phyloP scores from a whole-genome alignment of 2,113 vertebrate genomes.

The Prietella phreatophila region DNA sequence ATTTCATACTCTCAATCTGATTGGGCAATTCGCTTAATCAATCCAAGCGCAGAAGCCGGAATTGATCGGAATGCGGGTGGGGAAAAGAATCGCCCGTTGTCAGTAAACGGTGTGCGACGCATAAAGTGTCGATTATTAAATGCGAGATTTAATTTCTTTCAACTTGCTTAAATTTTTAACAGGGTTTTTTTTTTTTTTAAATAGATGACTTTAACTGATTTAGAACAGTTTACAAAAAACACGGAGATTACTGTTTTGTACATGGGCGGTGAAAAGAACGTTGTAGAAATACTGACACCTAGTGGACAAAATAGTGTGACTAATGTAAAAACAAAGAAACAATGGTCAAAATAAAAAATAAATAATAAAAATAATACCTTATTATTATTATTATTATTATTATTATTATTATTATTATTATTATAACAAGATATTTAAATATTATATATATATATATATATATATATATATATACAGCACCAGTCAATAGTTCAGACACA shows the following conservation, averaged over 20 bases:
- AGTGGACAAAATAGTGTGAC: constrained; percentile 1
- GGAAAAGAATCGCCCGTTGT: background rate
- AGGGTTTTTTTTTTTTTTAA: too few relatives aligned
- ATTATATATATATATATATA: too few relatives aligned
- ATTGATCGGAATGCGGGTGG: background rate
- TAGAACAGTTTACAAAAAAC: background rate
- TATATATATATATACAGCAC: too few relatives aligned
- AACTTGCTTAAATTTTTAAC: background rate
- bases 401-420: too few relatives aligned
- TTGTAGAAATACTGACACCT: constrained; percentile 47
- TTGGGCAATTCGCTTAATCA: background rate
- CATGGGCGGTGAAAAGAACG: background rate
- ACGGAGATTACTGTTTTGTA: background rate
- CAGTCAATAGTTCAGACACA: too few relatives aligned
- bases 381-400: too few relatives aligned
- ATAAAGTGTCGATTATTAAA: background rate
- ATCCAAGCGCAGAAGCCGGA: background rate
- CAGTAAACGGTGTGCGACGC: background rate
- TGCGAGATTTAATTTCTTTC: background rate
- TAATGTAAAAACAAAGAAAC: background rate
- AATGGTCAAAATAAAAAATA: too few relatives aligned
- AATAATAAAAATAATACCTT: background rate
- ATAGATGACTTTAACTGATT: too few relatives aligned
- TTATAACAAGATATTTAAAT: too few relatives aligned
- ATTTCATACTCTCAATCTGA: background rate